Evolutionary conservation across 2,888 invertebrate species (phyloP).

Genomic region (Leucania comma): DNA sequence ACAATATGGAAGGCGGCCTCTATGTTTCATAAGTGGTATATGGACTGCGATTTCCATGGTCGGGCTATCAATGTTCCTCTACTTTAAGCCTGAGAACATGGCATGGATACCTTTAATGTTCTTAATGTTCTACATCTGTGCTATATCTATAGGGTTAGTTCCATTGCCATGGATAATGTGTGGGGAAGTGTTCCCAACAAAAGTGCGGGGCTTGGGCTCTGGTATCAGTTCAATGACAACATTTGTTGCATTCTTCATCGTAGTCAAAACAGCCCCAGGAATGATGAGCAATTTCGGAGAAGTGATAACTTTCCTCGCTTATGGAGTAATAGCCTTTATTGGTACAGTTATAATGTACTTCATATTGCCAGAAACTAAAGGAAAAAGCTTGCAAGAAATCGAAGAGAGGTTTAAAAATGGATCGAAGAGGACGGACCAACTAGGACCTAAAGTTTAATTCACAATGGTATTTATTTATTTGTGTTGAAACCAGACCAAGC

Average conservation of each 20-base stretch:
- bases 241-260: conserved; percentile 92
- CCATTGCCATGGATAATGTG: conserved; percentile 94
- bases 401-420: conserved; percentile 90
- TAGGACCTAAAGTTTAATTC: conserved; percentile 68
- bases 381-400: conserved; percentile 92
- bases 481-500: conserved; percentile 34
- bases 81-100: conserved; percentile 80
- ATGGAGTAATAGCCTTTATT: conserved; percentile 90
- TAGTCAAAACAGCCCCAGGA: conserved; percentile 92
- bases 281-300: conserved; percentile 91
- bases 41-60: conserved; percentile 92
- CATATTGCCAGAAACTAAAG: conserved; percentile 93
- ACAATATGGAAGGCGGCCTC: conserved; percentile 91
- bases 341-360: conserved; percentile 91
- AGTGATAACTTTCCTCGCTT: conserved; percentile 91
- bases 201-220: conserved; percentile 92
- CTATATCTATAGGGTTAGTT: conserved; percentile 91
- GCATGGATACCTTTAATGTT: conserved; percentile 89
- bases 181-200: conserved; percentile 93
- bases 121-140: conserved; percentile 90
- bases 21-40: conserved; percentile 92
- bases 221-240: conserved; percentile 92
- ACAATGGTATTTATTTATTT: background rate
- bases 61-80: conserved; percentile 87
- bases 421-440: conserved; percentile 61